Conservation (phyloP, 2,113 vertebrate genomes). For the Phylloscopus trochiloides region DNA sequence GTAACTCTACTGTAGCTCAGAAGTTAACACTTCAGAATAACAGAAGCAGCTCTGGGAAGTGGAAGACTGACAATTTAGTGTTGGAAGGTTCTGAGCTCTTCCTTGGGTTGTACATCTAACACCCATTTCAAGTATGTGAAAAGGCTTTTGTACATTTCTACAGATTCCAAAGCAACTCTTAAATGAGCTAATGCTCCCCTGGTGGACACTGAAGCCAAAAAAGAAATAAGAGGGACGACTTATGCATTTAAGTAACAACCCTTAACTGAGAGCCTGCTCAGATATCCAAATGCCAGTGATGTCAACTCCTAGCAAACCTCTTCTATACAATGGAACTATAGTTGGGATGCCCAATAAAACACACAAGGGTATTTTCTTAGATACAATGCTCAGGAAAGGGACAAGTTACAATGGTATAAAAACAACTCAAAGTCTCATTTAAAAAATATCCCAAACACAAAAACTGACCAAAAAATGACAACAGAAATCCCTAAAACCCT, state of each 20-base stretch:
- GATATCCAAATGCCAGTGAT: not conserved
- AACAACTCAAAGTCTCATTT: not conserved
- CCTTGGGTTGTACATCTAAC: not conserved
- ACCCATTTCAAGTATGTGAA: not conserved
- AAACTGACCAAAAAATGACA: not conserved
- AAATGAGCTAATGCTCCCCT: not conserved
- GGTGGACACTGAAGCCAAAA: not conserved
- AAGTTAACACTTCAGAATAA: not conserved
- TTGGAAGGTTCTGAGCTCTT: not conserved
- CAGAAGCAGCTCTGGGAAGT: not conserved
- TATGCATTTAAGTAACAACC: not conserved
- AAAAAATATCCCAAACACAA: not conserved
- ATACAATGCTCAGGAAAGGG: not conserved
- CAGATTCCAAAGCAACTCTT: not conserved
- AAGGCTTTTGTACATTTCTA: not conserved
- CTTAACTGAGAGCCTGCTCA: not conserved
- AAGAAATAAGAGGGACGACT: not conserved
- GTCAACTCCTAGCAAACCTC: not conserved
- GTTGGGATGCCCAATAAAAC: not conserved
- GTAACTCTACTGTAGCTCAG: not conserved
- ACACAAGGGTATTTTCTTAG: not conserved
- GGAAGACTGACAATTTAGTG: constrained; percentile 13
- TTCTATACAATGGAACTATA: not conserved
- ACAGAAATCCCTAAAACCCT: not conserved
- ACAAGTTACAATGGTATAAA: not conserved